Conservation (phyloP, 2,113 vertebrate species). For the Hipposideros armiger region DNA sequence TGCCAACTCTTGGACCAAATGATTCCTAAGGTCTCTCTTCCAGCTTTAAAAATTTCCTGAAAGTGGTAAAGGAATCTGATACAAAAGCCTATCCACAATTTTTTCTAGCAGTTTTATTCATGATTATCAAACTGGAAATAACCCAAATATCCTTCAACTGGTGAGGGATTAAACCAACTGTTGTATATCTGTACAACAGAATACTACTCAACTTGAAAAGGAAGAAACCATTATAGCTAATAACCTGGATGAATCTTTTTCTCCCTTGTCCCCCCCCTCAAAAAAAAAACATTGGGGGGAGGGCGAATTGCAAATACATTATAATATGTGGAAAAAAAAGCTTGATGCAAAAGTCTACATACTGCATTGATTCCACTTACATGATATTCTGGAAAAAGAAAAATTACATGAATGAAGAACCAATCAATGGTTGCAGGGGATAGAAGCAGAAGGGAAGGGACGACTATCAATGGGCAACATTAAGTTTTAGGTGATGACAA, state of each 20-base stretch:
- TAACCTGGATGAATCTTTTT: not conserved
- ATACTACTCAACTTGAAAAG: not conserved
- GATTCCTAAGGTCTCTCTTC: not conserved
- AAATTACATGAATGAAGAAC: not conserved
- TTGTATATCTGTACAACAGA: not conserved
- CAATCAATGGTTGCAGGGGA: not conserved
- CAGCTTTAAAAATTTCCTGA: not conserved
- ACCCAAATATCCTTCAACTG: not conserved
- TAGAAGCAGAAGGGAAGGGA: not conserved
- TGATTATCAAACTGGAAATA: constrained; percentile 28
- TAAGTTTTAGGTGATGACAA: not conserved
- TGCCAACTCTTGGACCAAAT: constrained; percentile 3
- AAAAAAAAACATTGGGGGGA: not conserved
- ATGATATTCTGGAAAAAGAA: not conserved
- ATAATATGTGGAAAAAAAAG: not conserved
- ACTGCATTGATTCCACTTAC: not conserved
- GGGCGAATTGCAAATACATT: not conserved
- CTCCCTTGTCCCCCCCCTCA: too few relatives aligned
- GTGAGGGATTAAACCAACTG: not conserved
- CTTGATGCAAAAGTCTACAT: not conserved
- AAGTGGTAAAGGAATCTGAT: not conserved
- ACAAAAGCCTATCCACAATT: not conserved
- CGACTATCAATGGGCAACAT: not conserved
- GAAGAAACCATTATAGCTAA: not conserved
- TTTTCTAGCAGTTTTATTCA: not conserved